Evolutionary conservation across 2,888 invertebrate genomes (phyloP), one percentile per base, ranked within the genome.

Genomic region (Linyphia triangularis): DNA sequence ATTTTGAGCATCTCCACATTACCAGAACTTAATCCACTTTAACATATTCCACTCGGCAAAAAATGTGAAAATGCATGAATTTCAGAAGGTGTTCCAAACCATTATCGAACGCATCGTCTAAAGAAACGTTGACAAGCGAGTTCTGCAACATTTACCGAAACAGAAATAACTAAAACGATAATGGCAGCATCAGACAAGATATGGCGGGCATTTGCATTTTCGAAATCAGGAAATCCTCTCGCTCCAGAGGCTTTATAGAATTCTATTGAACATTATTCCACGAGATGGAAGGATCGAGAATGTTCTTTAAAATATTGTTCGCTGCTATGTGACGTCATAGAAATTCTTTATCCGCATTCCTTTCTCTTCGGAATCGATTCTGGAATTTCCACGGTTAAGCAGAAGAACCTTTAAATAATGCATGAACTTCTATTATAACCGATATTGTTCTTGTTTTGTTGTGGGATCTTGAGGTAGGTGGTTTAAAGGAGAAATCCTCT

Each of bases 361-460:
- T 51, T 51, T 51, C n/a, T n/a, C 16, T 2, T 33, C 1, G 16
- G 16, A 51, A 51, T 51, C 51, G 51, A 51, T 51, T 2, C 16
- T 51, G 51, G 61, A 72, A 73, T 82, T 82, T 72, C 69, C 59
- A 26, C 26, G 69, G 69, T 33, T 69, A 22, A 24, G 26, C 26
- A 30, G 59, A 57, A 61, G 72, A 72, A 19, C 72, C 40, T 72
- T 82, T 82, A 61, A 82, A 82, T 82, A 82, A 82, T 82, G 72
- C 82, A 82, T 82, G 82, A 82, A 72, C 72, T 63, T 70, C 82
- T 82, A 82, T 82, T 82, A 82, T 72, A 72, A 72, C 63, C 63
- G 61, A 82, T 82, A 82, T 82, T 72, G 82, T 82, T 82, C 82
- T 57, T 67, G 79, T 57, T 67, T 28, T 65, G 40, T n/a, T n/a